Evolutionary conservation across 2,797 vertebrate genomes (phyloP), one percentile per base, ranked within the genome.

Genomic region (Sternarchorhynchus goeldii): DNA sequence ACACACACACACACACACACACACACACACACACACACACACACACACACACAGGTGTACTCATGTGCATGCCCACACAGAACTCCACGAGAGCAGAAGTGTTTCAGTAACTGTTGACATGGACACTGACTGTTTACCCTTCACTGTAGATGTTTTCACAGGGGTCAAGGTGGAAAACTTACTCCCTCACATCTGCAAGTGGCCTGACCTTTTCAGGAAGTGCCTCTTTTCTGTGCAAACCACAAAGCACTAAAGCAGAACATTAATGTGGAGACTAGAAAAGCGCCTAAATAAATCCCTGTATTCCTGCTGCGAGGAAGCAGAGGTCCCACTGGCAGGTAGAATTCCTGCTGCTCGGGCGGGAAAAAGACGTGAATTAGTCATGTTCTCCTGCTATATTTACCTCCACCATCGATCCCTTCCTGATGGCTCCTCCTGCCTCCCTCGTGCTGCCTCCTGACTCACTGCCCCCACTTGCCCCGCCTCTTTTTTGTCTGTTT

Each of bases 341-440:
- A 55, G 56, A 71, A 85, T 78, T 80, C 81, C 72, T 58, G 39
- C 65, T 70, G 73, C 75, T 76, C 66, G 72, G 31, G 68, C 14
- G 34, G 71, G 76, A 77, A 83, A 84, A 81, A 73, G 67, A 86
- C 69, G 74, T 88, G 69, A 88, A 87, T 88, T 79, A 88, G 74
- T 83, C 79, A 87, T 81, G 68, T 73, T 59, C 59, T 78, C 76
- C 65, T 83, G 79, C 86, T 85, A 86, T 87, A 89, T 88, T 88
- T 87, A 85, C 82, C 82, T 75, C 80, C 74, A 32, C 59, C 86
- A 85, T 87, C 78, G 70, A 85, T 89, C 78, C 72, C 53, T 58
- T 71, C 68, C 76, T 76, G 83, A 86, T 79, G 81, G 74, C 68
- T 10, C 75, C 60, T 69, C 67, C 70, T 77, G 75, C 83, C 77